Conservation (phyloP, 1,140 invertebrate genomes). For the Pogonomyrmex barbatus region DNA sequence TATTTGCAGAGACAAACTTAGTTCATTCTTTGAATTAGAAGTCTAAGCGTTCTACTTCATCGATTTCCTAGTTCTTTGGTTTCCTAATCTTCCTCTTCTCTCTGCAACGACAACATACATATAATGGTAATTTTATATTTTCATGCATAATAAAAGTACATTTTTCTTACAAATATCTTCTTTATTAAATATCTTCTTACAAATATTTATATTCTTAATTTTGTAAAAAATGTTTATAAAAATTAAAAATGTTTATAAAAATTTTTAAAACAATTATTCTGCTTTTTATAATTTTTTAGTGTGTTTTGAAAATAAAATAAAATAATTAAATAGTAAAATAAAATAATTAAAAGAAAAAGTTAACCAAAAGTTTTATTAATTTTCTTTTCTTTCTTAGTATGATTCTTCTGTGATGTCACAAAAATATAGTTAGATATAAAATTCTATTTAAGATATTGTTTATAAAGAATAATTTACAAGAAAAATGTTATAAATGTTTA, state of each 20-base stretch:
- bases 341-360: background rate
- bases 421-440: conserved; percentile 5
- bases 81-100: conserved; percentile 59
- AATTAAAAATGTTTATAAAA: background rate
- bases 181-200: background rate
- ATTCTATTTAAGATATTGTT: conserved; percentile 12
- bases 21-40: conserved; percentile 64
- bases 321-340: background rate
- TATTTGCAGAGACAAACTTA: conserved; percentile 20
- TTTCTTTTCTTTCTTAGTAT: background rate
- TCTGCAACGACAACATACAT: conserved; percentile 58
- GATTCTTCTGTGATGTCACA: background rate
- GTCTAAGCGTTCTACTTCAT: conserved; percentile 69
- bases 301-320: background rate
- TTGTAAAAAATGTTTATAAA: background rate
- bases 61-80: conserved; percentile 73
- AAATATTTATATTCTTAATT: background rate
- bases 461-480: conserved; percentile 20
- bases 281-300: background rate
- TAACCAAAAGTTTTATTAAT: background rate
- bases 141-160: background rate
- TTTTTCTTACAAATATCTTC: background rate
- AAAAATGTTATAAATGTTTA: background rate
- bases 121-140: conserved; percentile 53
- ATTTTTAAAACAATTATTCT: background rate